phyloP scores from a whole-genome alignment of 2,113 vertebrate species.

The Coptodon rendalli region DNA sequence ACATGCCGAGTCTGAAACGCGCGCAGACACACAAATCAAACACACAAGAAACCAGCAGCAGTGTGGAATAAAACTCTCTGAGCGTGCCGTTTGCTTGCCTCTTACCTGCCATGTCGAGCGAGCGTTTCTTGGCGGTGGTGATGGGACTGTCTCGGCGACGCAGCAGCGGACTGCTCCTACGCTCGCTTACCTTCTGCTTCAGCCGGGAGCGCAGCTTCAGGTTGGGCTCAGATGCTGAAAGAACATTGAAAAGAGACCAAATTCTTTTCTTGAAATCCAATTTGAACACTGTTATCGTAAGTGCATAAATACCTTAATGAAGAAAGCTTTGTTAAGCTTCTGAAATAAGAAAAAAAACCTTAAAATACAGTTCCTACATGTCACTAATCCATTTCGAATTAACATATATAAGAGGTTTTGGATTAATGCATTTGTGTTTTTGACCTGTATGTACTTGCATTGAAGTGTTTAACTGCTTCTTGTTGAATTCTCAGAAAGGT shows the following conservation, averaged over 20 bases:
- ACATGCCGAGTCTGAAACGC: slow-evolving; percentile 82
- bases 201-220: slow-evolving; percentile 90
- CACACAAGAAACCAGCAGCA: background rate
- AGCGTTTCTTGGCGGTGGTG: slow-evolving; percentile 86
- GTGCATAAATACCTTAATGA: background rate
- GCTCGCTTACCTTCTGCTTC: slow-evolving; percentile 94
- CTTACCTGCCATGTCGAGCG: slow-evolving; percentile 84
- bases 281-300: rapidly evolving
- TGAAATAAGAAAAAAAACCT: background rate
- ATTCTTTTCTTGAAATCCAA: background rate
- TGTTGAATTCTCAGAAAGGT: background rate
- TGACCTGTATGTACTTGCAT: background rate
- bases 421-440: background rate
- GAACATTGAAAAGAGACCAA: background rate
- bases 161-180: slow-evolving; percentile 88
- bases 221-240: slow-evolving; percentile 89
- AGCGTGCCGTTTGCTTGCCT: background rate
- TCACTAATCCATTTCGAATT: rapidly evolving
- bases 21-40: background rate
- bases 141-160: slow-evolving; percentile 86
- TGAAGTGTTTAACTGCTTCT: background rate
- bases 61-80: rapidly evolving
- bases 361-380: background rate
- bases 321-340: background rate
- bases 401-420: background rate